Conservation (phyloP, 1,140 invertebrate species). For the Platyscapa corneri region DNA sequence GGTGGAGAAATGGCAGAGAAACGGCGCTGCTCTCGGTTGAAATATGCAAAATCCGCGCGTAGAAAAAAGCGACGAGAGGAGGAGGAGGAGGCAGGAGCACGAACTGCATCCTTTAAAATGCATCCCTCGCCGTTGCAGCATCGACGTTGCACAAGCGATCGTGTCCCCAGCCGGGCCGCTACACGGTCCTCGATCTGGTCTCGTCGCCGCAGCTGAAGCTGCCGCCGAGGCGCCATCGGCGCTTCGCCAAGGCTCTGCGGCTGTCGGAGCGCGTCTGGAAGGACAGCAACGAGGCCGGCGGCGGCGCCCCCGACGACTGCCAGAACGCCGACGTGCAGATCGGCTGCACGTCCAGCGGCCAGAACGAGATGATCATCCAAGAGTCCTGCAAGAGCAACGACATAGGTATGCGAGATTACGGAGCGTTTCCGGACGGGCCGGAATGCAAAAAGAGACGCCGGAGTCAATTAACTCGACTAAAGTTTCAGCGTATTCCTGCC, state of each 20-base stretch:
- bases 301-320: slow-evolving; percentile 57
- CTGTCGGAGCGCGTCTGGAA: slow-evolving; percentile 50
- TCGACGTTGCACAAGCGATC: slow-evolving; percentile 69
- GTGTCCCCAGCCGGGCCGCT: slow-evolving; percentile 74
- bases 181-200: slow-evolving; percentile 62
- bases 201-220: slow-evolving; percentile 58
- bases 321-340: slow-evolving; percentile 66
- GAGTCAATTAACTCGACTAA: too few relatives aligned
- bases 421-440: too few relatives aligned
- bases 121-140: slow-evolving; percentile 60
- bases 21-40: neutral
- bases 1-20: neutral
- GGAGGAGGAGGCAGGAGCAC: neutral
- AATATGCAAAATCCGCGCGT: neutral
- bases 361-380: slow-evolving; percentile 69
- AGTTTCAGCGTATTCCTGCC: slow-evolving; percentile 76
- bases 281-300: slow-evolving; percentile 42
- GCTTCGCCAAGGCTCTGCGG: slow-evolving; percentile 50
- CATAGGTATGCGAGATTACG: slow-evolving; percentile 58
- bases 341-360: slow-evolving; percentile 66
- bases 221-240: slow-evolving; percentile 59
- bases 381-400: slow-evolving; percentile 67
- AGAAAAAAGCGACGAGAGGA: neutral
- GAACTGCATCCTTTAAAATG: neutral
- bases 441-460: too few relatives aligned